Percentiles rank a stretch among this genome's conserved stretches.
Evolutionary conservation across 1,140 invertebrate genomes (phyloP).

Genomic region (Megalonaias nervosa): DNA sequence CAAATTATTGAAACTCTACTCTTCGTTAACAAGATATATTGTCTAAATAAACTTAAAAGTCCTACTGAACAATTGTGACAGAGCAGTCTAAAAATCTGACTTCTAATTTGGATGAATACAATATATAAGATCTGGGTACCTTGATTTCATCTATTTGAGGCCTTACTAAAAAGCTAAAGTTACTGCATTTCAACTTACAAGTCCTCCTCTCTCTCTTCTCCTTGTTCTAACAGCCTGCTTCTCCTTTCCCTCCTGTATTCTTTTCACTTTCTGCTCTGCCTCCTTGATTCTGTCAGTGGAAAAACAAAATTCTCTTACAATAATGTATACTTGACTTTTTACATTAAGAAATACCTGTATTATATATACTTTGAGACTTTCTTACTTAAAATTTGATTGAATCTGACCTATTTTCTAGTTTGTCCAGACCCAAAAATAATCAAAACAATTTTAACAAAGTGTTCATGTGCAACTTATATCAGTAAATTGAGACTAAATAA

Average conservation of each 20-base stretch:
- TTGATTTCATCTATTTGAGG: no score
- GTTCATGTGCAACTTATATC: neutral
- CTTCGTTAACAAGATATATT: no score
- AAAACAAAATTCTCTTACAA: slow-evolving; percentile 9
- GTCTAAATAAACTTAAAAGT: no score
- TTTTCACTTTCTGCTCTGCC: slow-evolving; percentile 56
- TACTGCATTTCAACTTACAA: slow-evolving; percentile 50
- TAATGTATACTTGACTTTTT: no score
- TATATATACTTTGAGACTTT: neutral
- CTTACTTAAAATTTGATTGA: neutral
- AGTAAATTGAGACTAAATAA: no score
- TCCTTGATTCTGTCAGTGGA: slow-evolving; percentile 54
- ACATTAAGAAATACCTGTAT: no score
- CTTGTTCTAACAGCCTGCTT: slow-evolving; percentile 46
- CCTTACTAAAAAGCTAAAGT: neutral
- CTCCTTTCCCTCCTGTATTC: slow-evolving; percentile 58
- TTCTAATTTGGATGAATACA: no score
- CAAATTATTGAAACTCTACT: no score
- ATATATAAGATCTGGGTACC: no score
- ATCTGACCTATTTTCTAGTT: neutral
- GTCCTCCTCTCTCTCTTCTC: slow-evolving; percentile 53
- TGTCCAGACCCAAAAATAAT: neutral
- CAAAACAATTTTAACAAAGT: neutral
- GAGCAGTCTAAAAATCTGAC: no score
- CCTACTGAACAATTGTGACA: no score